Base-by-base conservation (phyloP, 2,888 invertebrate genomes). In the Epistrophella euchroma region DNA sequence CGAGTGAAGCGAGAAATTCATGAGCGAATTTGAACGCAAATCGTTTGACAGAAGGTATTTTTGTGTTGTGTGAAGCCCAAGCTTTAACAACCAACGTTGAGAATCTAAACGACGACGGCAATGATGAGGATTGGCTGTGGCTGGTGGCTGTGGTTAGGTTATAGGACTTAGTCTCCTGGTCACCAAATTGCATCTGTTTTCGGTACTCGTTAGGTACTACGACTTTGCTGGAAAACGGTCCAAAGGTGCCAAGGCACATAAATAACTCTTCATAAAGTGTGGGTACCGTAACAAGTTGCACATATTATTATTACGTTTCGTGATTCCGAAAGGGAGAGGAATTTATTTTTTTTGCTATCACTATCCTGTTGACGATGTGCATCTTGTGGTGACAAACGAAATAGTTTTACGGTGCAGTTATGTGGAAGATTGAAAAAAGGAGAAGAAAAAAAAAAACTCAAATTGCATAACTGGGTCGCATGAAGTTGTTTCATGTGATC, bases 1-100 rank as follows among this genome's bases (percentile, higher is more conserved):
- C 70, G 73, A 82, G 43, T 81, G 76, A 77, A 82, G 82, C 86
- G 80, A 45, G 76, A 72, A 76, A 72, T 85, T 76, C 84, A 85
- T 80, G 76, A 77, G 73, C 77, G 82, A 86, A 74, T 86, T 86
- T 74, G 40, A 71, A 82, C 86, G 86, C 82, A 86, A 86, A 82
- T 86, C 82, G 81, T 70, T 77, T 85, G 84, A 80, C 75, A 68
- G 66, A 55, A 74, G 66, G 37, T 45, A 78, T 64, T 47, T 66
- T 81, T 78, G 68, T 35, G n/a, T 52, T 58, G 43, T 66, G 19
- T 22, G n/a, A 70, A 43, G 32, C 37, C 50, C 13, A 28, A 64
- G 19, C 45, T n/a, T n/a, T 37, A 58, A 37, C 19, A 4, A 4
- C 7, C 9, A 40, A 9, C 19, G 13, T 19, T 19, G 58, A 58